Evolutionary conservation across 2,888 invertebrate species (phyloP), one percentile per base, ranked within the genome.

Genomic region (Caprella mutica): DNA sequence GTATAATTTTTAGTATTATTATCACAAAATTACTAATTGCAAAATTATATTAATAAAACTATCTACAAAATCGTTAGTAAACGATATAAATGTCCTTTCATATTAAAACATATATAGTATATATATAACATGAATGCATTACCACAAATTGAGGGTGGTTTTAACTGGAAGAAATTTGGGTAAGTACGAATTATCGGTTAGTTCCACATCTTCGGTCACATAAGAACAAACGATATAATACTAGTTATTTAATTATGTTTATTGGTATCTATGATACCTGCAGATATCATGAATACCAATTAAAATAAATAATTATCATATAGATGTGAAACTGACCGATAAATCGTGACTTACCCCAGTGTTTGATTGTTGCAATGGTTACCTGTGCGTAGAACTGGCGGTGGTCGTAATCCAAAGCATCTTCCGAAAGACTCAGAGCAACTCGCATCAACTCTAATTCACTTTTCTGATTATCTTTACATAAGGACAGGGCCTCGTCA

Each of bases 371-470:
- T 24, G 14, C 26, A 23, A n/a, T 24, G 26, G 9, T 24, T 40
- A 75, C 67, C 66, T 76, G 76, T 3, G 87, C 81, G 68, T 83
- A 86, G 68, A 90, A 82, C 72, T 91, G 90, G 68, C 82, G 77
- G 30, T 86, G 86, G 71, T 90, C 89, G 67, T 85, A 85, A 68
- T 82, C 82, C 54, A 91, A 74, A 17, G 85, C 83, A 68, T 79
- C 79, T 5, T 84, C 80, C 67, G 85, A 81, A 0, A 79, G 77
- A 72, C 83, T 82, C 59, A 90, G 77, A 60, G 85, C 80, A 65
- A 83, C 80, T 68, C 81, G 80, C 3, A 86, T 71, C 50, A 82
- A 72, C 52, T 76, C 76, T 38, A 83, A 72, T 68, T 77, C 75
- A 26, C 72, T 68, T 65, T 75, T 74, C 43, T 66, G 65, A 38